These are phyloP conservation scores for Agrochola macilenta DNA, from an alignment of 2,888 invertebrate genomes.

Conservation along the genomic window DNA sequence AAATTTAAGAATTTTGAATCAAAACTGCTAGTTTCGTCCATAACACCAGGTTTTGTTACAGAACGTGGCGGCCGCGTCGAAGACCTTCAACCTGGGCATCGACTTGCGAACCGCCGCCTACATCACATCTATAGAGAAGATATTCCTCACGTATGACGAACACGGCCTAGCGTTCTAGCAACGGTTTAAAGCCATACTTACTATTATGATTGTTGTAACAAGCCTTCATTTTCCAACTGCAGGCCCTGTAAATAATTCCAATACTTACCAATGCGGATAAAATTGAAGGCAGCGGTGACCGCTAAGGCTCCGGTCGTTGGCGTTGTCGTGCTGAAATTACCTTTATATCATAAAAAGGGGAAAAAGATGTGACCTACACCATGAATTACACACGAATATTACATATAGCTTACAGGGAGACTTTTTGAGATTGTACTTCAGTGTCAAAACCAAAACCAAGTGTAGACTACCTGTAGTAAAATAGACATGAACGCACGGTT, in stretches of 20 bases:
- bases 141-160: slow-evolving; percentile 98
- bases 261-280: neutral
- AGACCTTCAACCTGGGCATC: slow-evolving; percentile 93
- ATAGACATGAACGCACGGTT: neutral
- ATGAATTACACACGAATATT: neutral
- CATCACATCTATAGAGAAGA: slow-evolving; percentile 98
- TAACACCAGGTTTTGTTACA: slow-evolving; percentile 67
- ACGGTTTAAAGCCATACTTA: neutral
- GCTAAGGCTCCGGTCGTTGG: neutral
- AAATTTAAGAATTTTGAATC: too few species aligned
- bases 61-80: slow-evolving; percentile 92
- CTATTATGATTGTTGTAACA: neutral
- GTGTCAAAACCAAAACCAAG: neutral
- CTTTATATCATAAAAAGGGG: neutral
- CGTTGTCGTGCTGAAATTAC: neutral
- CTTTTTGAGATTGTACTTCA: slow-evolving; percentile 23
- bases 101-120: slow-evolving; percentile 98
- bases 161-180: slow-evolving; percentile 97
- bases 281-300: neutral
- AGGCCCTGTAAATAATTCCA: neutral
- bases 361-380: neutral
- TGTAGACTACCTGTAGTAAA: neutral
- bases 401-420: neutral
- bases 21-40: neutral
- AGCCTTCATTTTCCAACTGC: neutral